These are phyloP conservation scores for Zingel zingel DNA, from an alignment of 2,113 vertebrate species.

Conservation along the genomic window DNA sequence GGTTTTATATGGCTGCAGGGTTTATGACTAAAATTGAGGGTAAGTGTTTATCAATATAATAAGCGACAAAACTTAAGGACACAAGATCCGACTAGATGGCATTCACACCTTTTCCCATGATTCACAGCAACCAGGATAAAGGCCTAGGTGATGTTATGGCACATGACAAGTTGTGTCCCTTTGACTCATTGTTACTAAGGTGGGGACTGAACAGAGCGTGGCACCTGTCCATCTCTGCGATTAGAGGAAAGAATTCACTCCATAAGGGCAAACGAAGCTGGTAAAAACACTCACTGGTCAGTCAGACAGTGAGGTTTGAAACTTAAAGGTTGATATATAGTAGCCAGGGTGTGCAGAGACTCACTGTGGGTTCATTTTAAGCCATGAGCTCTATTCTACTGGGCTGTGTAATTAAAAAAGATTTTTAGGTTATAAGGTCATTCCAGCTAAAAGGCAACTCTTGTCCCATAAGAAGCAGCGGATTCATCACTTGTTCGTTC, in stretches of 20 bases:
- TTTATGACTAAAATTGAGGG: constrained; percentile 8
- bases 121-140: constrained; percentile 24
- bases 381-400: background rate
- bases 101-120: constrained; percentile 23
- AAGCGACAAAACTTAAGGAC: constrained; percentile 5
- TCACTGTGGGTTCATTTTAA: background rate
- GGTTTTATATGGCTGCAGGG: constrained; percentile 21
- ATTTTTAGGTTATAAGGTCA: constrained; percentile 30
- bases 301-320: background rate
- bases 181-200: constrained; percentile 34
- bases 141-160: constrained; percentile 40
- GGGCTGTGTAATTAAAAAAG: constrained; percentile 26
- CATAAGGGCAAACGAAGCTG: background rate
- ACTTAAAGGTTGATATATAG: background rate
- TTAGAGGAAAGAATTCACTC: constrained; percentile 16
- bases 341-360: background rate
- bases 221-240: constrained; percentile 47
- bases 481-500: constrained; percentile 28
- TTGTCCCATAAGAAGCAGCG: constrained; percentile 27
- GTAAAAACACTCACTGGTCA: background rate
- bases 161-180: constrained; percentile 42
- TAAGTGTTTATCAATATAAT: background rate
- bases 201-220: background rate
- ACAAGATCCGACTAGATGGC: background rate
- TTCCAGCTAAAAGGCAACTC: constrained; percentile 24